Evolutionary conservation across 2,113 vertebrate species (phyloP).

Genomic region (Erpornis zantholeuca): DNA sequence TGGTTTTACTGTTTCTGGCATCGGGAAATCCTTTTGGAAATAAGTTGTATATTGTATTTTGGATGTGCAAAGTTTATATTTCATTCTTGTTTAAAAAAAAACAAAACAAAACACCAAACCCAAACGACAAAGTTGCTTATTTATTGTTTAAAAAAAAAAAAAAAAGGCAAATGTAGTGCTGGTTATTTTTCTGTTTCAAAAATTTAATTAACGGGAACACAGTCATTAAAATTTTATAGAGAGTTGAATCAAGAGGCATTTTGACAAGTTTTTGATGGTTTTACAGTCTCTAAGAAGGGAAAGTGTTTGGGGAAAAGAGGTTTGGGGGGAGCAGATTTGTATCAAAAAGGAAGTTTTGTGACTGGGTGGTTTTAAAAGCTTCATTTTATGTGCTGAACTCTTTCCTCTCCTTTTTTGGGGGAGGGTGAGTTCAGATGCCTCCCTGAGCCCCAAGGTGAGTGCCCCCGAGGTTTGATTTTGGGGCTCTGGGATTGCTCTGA

Average conservation of each 20-base stretch:
- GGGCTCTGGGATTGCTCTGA: no score
- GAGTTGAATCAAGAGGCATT: not conserved
- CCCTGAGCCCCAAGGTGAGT: not conserved
- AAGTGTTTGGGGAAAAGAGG: not conserved
- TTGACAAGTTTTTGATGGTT: not conserved
- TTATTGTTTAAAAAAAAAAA: constrained; percentile 55
- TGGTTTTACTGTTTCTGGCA: not conserved
- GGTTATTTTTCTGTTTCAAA: constrained; percentile 60
- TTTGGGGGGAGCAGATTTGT: not conserved
- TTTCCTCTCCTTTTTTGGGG: not conserved
- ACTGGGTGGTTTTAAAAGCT: not conserved
- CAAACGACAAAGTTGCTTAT: constrained; percentile 14
- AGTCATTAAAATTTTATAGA: constrained; percentile 64
- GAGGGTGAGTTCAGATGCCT: not conserved
- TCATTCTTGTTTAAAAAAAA: constrained; percentile 40
- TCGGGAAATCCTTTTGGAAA: constrained; percentile 6
- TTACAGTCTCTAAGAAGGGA: not conserved
- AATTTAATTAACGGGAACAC: constrained; percentile 25
- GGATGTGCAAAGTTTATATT: constrained; percentile 70
- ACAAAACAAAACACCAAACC: no score
- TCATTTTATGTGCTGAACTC: not conserved
- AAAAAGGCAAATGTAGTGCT: not conserved
- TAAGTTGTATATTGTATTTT: constrained; percentile 62
- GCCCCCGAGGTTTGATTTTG: not conserved
- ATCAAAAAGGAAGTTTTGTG: not conserved